Evolutionary conservation across 2,113 vertebrate genomes (phyloP).

Genomic region (Gallinago undulata): DNA sequence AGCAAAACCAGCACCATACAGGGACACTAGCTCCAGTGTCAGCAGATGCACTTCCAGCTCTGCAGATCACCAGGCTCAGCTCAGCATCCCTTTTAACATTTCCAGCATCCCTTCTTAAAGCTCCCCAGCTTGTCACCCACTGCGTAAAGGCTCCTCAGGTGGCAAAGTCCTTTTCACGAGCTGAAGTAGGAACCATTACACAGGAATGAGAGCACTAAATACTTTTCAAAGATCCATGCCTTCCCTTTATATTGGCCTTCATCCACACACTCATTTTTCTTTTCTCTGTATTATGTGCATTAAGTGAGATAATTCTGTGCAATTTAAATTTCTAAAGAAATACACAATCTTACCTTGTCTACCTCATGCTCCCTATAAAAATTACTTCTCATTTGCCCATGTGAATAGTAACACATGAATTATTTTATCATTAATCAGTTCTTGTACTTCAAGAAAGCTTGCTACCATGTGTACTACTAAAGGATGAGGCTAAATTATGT

Average conservation of each 20-base stretch:
- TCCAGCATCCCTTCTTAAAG: background rate
- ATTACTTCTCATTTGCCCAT: background rate
- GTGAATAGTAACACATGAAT: background rate
- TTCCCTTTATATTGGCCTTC: background rate
- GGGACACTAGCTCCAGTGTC: background rate
- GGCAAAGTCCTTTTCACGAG: background rate
- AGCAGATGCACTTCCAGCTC: background rate
- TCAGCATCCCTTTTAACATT: no score
- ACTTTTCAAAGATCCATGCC: background rate
- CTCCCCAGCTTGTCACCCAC: background rate
- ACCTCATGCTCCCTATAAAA: background rate
- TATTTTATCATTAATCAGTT: background rate
- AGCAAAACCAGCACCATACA: rapidly evolving
- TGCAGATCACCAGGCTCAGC: background rate
- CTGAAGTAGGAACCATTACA: background rate
- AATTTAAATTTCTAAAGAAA: background rate
- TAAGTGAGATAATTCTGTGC: background rate
- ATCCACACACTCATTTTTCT: background rate
- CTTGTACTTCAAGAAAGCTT: background rate
- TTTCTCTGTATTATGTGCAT: background rate
- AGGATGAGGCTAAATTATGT: background rate
- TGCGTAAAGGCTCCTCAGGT: background rate
- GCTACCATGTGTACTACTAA: background rate
- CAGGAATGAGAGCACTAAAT: background rate
- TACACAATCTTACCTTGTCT: background rate